Conservation (phyloP, 35 echinoderm and acorn worm genomes). For the Strongylocentrotus purpuratus region DNA sequence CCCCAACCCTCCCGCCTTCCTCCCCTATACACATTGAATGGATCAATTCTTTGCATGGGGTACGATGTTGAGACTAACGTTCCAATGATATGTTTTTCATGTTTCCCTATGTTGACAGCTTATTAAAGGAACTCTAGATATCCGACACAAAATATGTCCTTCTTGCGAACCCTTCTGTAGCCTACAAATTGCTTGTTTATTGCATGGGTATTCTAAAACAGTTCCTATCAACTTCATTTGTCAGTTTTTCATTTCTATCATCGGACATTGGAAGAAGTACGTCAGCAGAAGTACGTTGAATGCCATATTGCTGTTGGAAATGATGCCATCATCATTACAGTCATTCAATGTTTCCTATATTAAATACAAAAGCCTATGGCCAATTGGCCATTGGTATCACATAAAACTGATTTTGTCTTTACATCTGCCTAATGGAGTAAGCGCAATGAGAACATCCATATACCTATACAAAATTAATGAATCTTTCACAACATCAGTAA, state of each 20-base stretch:
- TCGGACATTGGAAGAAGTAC: not conserved
- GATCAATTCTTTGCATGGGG: not conserved
- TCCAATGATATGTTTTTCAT: not conserved
- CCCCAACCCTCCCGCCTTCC: not conserved
- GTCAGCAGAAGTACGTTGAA: not conserved
- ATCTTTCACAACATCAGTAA: not conserved
- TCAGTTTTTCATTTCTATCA: not conserved
- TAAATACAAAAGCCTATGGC: not conserved
- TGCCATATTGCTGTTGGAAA: not conserved
- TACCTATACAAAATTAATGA: not conserved
- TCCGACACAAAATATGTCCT: not conserved
- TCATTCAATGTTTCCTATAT: not conserved
- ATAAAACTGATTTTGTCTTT: not conserved
- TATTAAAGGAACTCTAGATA: not conserved
- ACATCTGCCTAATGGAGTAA: not conserved
- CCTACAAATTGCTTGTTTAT: no score
- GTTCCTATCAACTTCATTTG: not conserved
- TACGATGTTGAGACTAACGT: not conserved
- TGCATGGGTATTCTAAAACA: no score
- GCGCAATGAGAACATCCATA: not conserved
- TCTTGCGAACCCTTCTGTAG: no score
- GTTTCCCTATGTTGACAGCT: not conserved
- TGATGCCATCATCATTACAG: not conserved
- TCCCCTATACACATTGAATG: not conserved
- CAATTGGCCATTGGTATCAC: not conserved